Percentiles rank a stretch among this genome's conserved stretches.
Evolutionary conservation across 2,888 invertebrate species (phyloP).

Genomic region (Neoaliturus tenellus): DNA sequence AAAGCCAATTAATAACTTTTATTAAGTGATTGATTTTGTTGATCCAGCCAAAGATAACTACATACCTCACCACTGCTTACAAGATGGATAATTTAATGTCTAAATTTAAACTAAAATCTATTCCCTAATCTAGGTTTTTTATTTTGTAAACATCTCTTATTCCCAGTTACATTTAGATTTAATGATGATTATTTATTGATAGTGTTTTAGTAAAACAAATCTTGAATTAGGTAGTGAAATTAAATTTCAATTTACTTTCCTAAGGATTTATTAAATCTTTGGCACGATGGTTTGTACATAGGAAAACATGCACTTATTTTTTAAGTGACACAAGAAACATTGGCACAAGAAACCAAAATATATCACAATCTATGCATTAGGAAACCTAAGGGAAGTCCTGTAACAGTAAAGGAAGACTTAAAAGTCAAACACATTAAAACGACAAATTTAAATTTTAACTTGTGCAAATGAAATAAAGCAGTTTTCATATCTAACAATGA

Average conservation of each 20-base stretch:
- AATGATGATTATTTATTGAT: too few species aligned
- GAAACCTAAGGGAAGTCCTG: slow-evolving; percentile 6
- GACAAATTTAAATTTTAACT: background rate
- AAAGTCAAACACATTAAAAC: background rate
- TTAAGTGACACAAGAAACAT: background rate
- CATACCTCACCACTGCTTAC: too few species aligned
- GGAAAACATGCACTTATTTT: slow-evolving; percentile 18
- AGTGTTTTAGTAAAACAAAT: too few species aligned
- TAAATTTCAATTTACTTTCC: background rate
- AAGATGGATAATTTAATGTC: too few species aligned
- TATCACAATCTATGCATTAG: slow-evolving; percentile 24
- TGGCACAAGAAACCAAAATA: background rate
- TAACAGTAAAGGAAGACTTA: slow-evolving; percentile 3
- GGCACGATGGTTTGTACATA: slow-evolving; percentile 54
- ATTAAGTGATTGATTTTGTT: too few species aligned
- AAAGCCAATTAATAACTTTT: too few species aligned
- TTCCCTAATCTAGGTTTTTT: too few species aligned
- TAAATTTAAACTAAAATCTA: too few species aligned
- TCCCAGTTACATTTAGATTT: too few species aligned
- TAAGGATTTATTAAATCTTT: slow-evolving; percentile 41
- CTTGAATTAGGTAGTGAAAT: too few species aligned
- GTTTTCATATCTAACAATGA: background rate
- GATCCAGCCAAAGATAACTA: too few species aligned
- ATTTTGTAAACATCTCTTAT: too few species aligned
- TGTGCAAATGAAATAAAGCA: background rate